Base-by-base conservation (phyloP, 2,797 vertebrate species). In the Microcaecilia unicolor region DNA sequence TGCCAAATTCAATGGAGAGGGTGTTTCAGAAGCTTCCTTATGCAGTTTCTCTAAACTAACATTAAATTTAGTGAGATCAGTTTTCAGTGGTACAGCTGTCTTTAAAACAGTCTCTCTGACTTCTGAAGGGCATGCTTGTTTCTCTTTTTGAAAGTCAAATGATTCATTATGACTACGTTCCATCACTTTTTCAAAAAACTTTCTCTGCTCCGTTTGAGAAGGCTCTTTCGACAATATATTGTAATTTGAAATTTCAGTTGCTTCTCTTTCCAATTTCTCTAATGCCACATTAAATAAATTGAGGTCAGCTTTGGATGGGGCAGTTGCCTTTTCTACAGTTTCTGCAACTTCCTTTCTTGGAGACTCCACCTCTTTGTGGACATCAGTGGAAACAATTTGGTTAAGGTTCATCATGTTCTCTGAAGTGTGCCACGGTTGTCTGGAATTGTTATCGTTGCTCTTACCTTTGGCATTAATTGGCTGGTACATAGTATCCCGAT, bases 231-330 rank as follows among this genome's bases (percentile, higher is more conserved):
- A 55, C 48, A 67, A 53, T 17, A 27, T 15, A 2, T 38, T 47
- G 35, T 51, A 47, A 14, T 21, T 50, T 15, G 39, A 7, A 51
- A 17, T 25, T 45, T 32, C 51, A 28, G 44, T 22, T 5, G 35
- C 24, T 55, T 70, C 69, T 32, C 58, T 63, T 17, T 49, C 29
- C 34, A 59, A 15, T 11, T 41, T 57, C 17, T 61, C 46, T 18
- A 61, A n/a, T 33, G 15, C 24, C 7, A 22, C 27, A 26, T 37
- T 48, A 41, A 57, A 50, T 28, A 28, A 1, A 31, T 30, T 14
- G 34, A 6, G 12, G 9, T 40, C 44, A 40, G 24, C 17, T 38
- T 58, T 58, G 18, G 32, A 38, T 28, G 41, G 33, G 16, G 16
- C 17, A 28, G 41, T 30, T 18, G 26, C 38, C 40, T 61, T 55